Evolutionary conservation across 2,888 invertebrate species (phyloP).

Genomic region (Abscondita cerata): DNA sequence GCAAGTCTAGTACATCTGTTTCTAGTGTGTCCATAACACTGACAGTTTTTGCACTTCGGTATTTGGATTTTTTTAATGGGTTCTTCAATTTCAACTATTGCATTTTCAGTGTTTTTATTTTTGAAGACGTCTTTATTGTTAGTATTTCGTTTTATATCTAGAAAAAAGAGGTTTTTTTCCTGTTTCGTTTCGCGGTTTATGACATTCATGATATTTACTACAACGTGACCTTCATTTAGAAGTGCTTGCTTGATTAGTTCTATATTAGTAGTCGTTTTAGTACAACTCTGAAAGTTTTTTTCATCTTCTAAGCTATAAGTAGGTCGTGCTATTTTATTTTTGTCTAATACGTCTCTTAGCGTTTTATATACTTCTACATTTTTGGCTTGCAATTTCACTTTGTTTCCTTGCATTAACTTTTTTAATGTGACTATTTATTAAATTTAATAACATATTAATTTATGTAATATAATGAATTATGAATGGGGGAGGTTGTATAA

Average conservation of each 20-base stretch:
- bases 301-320: slow-evolving; percentile 14
- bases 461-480: neutral
- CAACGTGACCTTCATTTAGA: slow-evolving; percentile 12
- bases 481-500: too few species aligned
- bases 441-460: neutral
- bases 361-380: slow-evolving; percentile 1
- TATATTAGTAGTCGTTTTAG: slow-evolving; percentile 7
- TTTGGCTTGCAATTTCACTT: neutral
- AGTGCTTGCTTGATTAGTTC: slow-evolving; percentile 10
- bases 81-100: slow-evolving; percentile 13
- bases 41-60: slow-evolving; percentile 16
- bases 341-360: neutral
- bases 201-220: slow-evolving; percentile 18
- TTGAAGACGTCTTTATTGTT: slow-evolving; percentile 10
- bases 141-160: neutral
- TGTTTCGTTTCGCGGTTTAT: slow-evolving; percentile 11
- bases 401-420: slow-evolving; percentile 7
- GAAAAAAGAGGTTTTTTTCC: slow-evolving; percentile 13
- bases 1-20: slow-evolving; percentile 8
- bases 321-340: neutral
- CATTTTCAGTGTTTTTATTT: slow-evolving; percentile 9
- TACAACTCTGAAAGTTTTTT: slow-evolving; percentile 7
- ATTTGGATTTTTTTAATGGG: slow-evolving; percentile 6
- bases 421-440: neutral
- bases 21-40: slow-evolving; percentile 9